Percentiles rank a stretch among this genome's conserved stretches.
Evolutionary conservation across 2,888 invertebrate species (phyloP).

Genomic region (Notodonta ziczac): DNA sequence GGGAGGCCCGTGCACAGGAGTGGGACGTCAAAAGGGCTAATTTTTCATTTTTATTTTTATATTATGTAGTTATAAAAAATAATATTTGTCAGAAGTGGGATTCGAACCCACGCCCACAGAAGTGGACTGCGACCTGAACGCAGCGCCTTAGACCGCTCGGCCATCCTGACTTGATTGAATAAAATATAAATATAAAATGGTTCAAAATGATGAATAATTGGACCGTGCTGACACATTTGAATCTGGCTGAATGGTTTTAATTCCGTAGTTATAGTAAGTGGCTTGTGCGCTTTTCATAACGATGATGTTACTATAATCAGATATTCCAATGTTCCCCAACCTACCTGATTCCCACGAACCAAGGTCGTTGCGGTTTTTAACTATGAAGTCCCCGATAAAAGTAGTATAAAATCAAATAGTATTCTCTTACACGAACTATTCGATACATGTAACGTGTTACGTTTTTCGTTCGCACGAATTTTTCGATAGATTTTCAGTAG

Average conservation of each 20-base stretch:
- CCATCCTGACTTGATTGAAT: slow-evolving; percentile 51
- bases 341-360: slow-evolving; percentile 23
- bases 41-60: no score
- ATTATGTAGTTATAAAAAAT: slow-evolving; percentile 18
- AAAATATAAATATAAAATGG: not conserved
- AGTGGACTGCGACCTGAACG: slow-evolving; percentile 70
- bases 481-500: not conserved
- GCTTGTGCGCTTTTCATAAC: no score
- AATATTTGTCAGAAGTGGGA: slow-evolving; percentile 62
- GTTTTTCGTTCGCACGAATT: not conserved
- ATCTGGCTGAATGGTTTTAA: no score
- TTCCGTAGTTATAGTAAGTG: no score
- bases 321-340: slow-evolving; percentile 8
- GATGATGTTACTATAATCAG: no score
- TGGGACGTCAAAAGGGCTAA: no score
- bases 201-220: no score
- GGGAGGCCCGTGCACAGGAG: no score
- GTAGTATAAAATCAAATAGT: not conserved
- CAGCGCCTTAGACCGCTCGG: slow-evolving; percentile 69
- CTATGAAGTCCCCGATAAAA: slow-evolving; percentile 30
- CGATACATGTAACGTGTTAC: not conserved
- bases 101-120: slow-evolving; percentile 70
- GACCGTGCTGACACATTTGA: no score
- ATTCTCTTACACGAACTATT: not conserved
- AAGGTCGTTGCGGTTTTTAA: slow-evolving; percentile 35